Evolutionary conservation across 2,113 vertebrate species (phyloP).

Genomic region (Buteo buteo): DNA sequence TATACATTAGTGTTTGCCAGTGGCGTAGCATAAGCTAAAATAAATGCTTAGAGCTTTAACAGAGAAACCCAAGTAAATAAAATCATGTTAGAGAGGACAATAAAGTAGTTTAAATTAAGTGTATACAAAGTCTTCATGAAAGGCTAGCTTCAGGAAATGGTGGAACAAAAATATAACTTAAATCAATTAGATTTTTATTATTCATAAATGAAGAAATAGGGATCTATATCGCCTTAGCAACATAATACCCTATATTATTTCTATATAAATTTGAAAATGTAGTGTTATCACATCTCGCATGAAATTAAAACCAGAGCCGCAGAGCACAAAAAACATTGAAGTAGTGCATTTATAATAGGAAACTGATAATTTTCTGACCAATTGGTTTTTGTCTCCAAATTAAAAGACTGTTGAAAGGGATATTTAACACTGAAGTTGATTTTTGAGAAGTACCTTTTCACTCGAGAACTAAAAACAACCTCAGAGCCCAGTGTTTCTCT

Average conservation of each 20-base stretch:
- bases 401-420: not conserved
- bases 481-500: not conserved
- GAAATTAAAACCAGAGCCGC: conserved; percentile 13
- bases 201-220: not conserved
- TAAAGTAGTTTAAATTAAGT: conserved; percentile 3
- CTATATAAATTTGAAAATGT: conserved; percentile 24
- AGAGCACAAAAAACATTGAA: not conserved
- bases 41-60: not conserved
- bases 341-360: not conserved
- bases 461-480: not conserved
- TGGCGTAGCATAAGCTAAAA: not conserved
- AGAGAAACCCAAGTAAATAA: not conserved
- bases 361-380: conserved; percentile 12
- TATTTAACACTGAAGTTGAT: not conserved
- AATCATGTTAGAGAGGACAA: not conserved
- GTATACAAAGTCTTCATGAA: not conserved
- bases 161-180: conserved; percentile 1
- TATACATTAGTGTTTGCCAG: not conserved
- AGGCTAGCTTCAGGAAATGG: conserved; percentile 1
- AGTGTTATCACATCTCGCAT: not conserved
- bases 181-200: conserved; percentile 26
- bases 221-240: conserved; percentile 13
- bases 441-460: not conserved
- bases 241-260: conserved; percentile 8
- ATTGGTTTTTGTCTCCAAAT: conserved; percentile 2